A percentile compares a stretch with the other conserved stretches of the same genome.
These are phyloP conservation scores for Platypus cylindrus DNA, from an alignment of 2,888 invertebrate genomes.

Conservation along the genomic window DNA sequence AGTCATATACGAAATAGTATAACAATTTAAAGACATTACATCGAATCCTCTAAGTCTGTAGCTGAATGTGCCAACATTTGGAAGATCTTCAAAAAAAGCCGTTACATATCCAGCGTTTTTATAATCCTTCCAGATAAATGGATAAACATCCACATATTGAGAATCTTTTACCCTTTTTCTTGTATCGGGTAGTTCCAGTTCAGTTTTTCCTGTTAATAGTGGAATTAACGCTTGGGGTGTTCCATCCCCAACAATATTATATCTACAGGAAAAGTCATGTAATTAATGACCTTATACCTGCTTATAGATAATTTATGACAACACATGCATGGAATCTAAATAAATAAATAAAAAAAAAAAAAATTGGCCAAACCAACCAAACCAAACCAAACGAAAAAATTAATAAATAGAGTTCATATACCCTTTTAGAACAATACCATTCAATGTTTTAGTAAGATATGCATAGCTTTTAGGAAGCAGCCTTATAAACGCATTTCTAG, in stretches of 20 bases:
- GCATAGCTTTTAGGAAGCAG: conserved; percentile 64
- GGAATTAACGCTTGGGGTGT: conserved; percentile 81
- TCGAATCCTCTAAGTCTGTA: conserved; percentile 80
- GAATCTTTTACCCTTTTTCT: conserved; percentile 54
- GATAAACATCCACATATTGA: conserved; percentile 59
- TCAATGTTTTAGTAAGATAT: conserved; percentile 48
- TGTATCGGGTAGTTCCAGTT: conserved; percentile 79
- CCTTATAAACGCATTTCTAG: conserved; percentile 67
- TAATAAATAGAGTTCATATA: too few relatives aligned
- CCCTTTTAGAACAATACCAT: conserved; percentile 55
- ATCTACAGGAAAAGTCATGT: conserved; percentile 28
- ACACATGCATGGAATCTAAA: not conserved
- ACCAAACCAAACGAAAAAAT: too few relatives aligned
- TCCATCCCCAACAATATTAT: conserved; percentile 78
- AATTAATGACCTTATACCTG: too few relatives aligned
- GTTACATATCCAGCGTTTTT: conserved; percentile 59
- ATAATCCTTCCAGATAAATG: conserved; percentile 76
- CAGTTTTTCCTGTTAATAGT: conserved; percentile 71
- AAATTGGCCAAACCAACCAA: too few relatives aligned
- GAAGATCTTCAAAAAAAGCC: conserved; percentile 79
- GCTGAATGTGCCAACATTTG: conserved; percentile 75
- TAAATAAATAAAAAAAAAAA: conserved; percentile 2
- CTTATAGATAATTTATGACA: too few relatives aligned
- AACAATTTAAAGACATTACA: conserved; percentile 16
- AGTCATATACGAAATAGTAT: not conserved